Evolutionary conservation across 2,113 vertebrate genomes (phyloP).

Genomic region (Cyanoramphus novaezelandiae): DNA sequence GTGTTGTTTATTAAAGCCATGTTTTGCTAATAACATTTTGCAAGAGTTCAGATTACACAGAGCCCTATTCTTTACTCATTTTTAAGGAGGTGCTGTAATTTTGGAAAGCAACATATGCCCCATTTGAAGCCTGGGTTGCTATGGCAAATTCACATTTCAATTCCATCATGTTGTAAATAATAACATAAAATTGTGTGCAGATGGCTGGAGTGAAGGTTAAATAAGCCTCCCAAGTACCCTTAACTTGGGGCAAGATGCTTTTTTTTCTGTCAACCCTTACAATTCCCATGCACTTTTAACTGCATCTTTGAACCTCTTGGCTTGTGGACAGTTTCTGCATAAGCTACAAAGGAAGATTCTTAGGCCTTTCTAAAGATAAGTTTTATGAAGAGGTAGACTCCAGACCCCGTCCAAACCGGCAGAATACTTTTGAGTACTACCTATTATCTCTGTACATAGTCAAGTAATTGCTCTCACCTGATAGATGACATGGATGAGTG

Average conservation of each 20-base stretch:
- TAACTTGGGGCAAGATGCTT: neutral
- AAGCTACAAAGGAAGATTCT: neutral
- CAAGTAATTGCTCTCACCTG: neutral
- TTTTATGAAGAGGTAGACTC: neutral
- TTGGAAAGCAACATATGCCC: neutral
- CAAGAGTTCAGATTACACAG: neutral
- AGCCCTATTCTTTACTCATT: neutral
- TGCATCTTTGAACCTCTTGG: neutral
- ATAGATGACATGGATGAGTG: neutral
- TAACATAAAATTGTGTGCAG: neutral
- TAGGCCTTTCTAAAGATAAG: neutral
- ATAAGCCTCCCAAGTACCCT: neutral
- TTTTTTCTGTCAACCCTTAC: neutral
- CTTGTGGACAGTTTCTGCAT: neutral
- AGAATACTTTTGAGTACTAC: neutral
- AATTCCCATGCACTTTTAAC: neutral
- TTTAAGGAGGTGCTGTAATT: constrained; percentile 4
- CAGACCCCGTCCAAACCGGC: neutral
- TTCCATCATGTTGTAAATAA: constrained; percentile 34
- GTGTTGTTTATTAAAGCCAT: constrained; percentile 29
- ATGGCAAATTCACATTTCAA: constrained; percentile 24
- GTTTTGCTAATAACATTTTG: constrained; percentile 7
- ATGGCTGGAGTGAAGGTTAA: neutral
- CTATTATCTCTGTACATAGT: rapidly evolving
- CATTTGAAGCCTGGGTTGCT: neutral